phyloP scores from a whole-genome alignment of 2,888 invertebrate species.

The Icerya purchasi region DNA sequence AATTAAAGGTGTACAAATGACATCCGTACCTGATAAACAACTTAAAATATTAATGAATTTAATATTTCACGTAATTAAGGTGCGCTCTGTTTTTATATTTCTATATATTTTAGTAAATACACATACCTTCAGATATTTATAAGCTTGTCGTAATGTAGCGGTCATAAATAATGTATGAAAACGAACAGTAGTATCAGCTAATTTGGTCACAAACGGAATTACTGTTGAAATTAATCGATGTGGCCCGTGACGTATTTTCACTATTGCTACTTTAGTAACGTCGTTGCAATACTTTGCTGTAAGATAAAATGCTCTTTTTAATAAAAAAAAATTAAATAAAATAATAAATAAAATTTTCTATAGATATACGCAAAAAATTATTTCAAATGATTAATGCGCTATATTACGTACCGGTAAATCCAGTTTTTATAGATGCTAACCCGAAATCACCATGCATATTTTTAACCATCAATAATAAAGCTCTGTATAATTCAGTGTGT shows the following conservation, averaged over 20 bases:
- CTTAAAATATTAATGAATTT: too few relatives aligned
- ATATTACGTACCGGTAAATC: slow-evolving; percentile 34
- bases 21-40: too few relatives aligned
- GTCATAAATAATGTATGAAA: not conserved
- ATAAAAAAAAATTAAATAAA: too few relatives aligned
- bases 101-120: too few relatives aligned
- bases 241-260: not conserved
- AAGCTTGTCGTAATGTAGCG: not conserved
- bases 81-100: too few relatives aligned
- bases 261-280: not conserved
- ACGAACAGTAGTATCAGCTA: not conserved
- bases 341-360: too few relatives aligned
- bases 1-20: too few relatives aligned
- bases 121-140: not conserved
- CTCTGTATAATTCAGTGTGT: slow-evolving; percentile 5
- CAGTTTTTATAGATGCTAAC: slow-evolving; percentile 41
- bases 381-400: too few relatives aligned
- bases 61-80: too few relatives aligned
- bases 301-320: not conserved
- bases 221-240: not conserved
- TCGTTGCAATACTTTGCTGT: not conserved
- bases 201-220: not conserved
- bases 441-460: slow-evolving; percentile 57
- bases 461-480: slow-evolving; percentile 22
- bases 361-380: too few relatives aligned